A percentile compares a stretch with the other conserved stretches of the same genome.
Conservation (phyloP, 2,888 invertebrate species). For the Dynastes tityus region DNA sequence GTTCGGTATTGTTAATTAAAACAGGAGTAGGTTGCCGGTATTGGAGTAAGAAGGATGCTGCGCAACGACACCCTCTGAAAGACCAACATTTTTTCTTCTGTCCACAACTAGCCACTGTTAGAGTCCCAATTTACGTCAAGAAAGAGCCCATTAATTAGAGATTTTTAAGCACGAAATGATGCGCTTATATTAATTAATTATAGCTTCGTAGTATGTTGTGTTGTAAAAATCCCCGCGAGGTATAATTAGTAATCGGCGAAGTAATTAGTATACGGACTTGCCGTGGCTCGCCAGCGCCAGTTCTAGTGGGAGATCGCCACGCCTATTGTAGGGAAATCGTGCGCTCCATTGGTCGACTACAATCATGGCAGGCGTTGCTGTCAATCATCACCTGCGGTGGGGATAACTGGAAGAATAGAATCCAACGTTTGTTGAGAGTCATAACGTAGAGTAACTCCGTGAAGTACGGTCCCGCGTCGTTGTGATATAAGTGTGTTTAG, state of each 20-base stretch:
- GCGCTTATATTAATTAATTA: constrained; percentile 71
- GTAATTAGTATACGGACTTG: constrained; percentile 58
- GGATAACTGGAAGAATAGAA: constrained; percentile 63
- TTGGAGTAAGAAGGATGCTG: constrained; percentile 26
- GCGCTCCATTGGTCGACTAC: constrained; percentile 63
- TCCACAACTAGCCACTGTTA: constrained; percentile 39
- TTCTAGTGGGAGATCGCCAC: constrained; percentile 55
- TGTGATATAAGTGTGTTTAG: constrained; percentile 58
- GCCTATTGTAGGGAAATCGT: constrained; percentile 56
- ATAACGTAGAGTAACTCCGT: constrained; percentile 66
- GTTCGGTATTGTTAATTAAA: constrained; percentile 48
- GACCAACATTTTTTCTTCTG: constrained; percentile 43
- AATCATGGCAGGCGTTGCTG: constrained; percentile 70
- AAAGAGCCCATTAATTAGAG: constrained; percentile 65
- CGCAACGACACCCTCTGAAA: constrained; percentile 45
- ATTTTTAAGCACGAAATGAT: constrained; percentile 70
- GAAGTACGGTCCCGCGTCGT: constrained; percentile 63
- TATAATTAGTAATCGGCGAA: constrained; percentile 68
- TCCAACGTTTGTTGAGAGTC: constrained; percentile 61
- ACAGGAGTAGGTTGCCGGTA: constrained; percentile 24
- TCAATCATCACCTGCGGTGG: constrained; percentile 65
- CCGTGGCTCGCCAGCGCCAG: constrained; percentile 54
- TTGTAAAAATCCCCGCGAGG: constrained; percentile 71
- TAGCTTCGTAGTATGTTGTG: constrained; percentile 66
- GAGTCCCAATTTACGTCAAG: constrained; percentile 54